Percentiles rank a stretch among this genome's conserved stretches.
These are phyloP conservation scores for Mactromeris polynyma DNA, from an alignment of 2,888 invertebrate species.

Conservation along the genomic window DNA sequence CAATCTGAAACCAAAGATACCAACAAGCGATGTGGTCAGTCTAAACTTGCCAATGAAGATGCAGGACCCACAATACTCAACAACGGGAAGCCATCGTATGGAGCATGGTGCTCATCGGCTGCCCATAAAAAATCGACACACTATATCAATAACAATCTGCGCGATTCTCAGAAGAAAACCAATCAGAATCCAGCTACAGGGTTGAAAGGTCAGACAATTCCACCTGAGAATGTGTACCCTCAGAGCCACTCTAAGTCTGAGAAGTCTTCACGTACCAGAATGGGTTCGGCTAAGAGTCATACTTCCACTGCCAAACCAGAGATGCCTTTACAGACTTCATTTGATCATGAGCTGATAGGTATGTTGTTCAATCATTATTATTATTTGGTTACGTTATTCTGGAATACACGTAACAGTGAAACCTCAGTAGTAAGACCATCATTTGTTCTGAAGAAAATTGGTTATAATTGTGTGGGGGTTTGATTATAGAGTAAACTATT, in stretches of 20 bases:
- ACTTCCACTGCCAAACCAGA: conserved; percentile 59
- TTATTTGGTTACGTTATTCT: neutral
- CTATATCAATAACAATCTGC: conserved; percentile 85
- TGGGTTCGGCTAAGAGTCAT: conserved; percentile 39
- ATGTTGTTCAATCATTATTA: conserved; percentile 32
- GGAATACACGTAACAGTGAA: too few relatives aligned
- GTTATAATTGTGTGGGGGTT: too few relatives aligned
- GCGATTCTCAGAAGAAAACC: conserved; percentile 71
- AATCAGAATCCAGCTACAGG: conserved; percentile 70
- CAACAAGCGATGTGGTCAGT: conserved; percentile 65
- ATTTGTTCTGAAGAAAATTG: too few relatives aligned
- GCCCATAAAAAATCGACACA: conserved; percentile 80
- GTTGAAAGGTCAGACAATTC: conserved; percentile 33
- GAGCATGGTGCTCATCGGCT: conserved; percentile 70
- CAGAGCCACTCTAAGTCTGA: conserved; percentile 50
- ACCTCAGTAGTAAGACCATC: too few relatives aligned
- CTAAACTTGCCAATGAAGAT: conserved; percentile 54
- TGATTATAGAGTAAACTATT: too few relatives aligned
- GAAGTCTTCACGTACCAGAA: conserved; percentile 44
- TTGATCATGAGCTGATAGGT: conserved; percentile 81
- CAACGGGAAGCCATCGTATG: conserved; percentile 81
- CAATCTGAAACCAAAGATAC: conserved; percentile 74
- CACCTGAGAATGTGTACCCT: conserved; percentile 51
- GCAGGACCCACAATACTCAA: conserved; percentile 77
- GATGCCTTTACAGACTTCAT: conserved; percentile 75